Percentiles rank a stretch among this genome's conserved stretches.
Evolutionary conservation across 2,113 vertebrate species (phyloP).

Genomic region (Mellivora capensis): DNA sequence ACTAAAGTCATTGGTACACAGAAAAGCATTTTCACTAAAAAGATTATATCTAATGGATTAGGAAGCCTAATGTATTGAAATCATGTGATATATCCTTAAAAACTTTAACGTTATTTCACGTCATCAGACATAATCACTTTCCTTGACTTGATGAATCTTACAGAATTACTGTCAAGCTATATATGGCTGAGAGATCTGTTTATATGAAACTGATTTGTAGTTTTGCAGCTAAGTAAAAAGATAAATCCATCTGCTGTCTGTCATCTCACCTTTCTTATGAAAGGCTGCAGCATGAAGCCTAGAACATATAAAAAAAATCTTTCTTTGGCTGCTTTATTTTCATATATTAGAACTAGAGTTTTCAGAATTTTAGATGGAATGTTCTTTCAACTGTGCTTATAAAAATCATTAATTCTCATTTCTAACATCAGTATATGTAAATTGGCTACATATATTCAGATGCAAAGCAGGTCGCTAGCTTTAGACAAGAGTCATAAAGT

Average conservation of each 20-base stretch:
- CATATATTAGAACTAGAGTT: constrained; percentile 71
- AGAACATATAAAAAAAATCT: constrained; percentile 61
- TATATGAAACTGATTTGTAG: constrained; percentile 77
- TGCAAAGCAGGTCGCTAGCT: constrained; percentile 37
- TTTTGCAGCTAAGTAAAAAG: constrained; percentile 81
- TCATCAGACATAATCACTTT: constrained; percentile 76
- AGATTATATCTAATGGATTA: constrained; percentile 60
- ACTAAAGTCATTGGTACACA: constrained; percentile 21
- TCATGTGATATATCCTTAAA: constrained; percentile 32
- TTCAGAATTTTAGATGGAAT: constrained; percentile 69
- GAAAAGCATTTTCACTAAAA: constrained; percentile 54
- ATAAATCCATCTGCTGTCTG: constrained; percentile 82
- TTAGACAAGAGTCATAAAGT: constrained; percentile 38
- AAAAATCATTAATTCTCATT: constrained; percentile 73
- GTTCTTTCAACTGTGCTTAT: constrained; percentile 66
- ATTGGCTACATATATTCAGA: constrained; percentile 59
- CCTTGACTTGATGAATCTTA: constrained; percentile 78
- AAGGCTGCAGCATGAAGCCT: constrained; percentile 75
- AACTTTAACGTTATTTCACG: constrained; percentile 65
- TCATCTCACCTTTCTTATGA: constrained; percentile 79
- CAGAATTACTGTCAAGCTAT: constrained; percentile 80
- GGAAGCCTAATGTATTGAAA: constrained; percentile 64
- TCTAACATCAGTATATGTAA: constrained; percentile 67
- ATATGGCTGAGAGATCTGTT: constrained; percentile 82
- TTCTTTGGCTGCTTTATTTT: constrained; percentile 77